phyloP scores from a whole-genome alignment of 2,888 invertebrate species.

The Papilio elwesi region DNA sequence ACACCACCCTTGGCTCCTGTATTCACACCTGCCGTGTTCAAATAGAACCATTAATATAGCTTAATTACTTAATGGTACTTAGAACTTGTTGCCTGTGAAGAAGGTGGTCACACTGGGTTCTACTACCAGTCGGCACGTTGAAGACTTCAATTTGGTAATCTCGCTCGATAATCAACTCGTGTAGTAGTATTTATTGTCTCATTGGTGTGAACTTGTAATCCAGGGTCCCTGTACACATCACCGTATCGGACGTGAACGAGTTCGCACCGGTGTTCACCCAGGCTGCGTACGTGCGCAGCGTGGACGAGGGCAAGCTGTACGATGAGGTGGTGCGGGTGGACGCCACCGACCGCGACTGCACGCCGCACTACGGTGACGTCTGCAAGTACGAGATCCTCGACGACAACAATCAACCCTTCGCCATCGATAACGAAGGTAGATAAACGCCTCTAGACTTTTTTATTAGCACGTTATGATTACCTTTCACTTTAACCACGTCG shows the following conservation, averaged over 20 bases:
- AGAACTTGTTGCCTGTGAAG: background rate
- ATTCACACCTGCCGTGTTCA: background rate
- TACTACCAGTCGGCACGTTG: too few species aligned
- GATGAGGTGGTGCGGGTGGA: slow-evolving; percentile 95
- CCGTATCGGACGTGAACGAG: slow-evolving; percentile 98
- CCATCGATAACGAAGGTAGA: slow-evolving; percentile 94
- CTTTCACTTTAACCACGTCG: too few species aligned
- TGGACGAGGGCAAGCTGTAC: slow-evolving; percentile 95
- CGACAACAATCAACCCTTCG: slow-evolving; percentile 88
- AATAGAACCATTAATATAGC: background rate
- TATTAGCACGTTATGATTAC: too few species aligned
- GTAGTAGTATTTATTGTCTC: too few species aligned
- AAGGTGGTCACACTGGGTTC: too few species aligned
- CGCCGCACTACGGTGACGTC: slow-evolving; percentile 97
- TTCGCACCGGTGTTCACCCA: slow-evolving; percentile 96
- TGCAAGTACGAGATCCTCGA: slow-evolving; percentile 99
- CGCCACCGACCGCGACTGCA: slow-evolving; percentile 97
- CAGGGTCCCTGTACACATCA: slow-evolving; percentile 96
- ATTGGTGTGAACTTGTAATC: background rate
- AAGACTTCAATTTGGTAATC: too few species aligned
- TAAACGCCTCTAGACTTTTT: too few species aligned
- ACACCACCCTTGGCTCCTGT: background rate
- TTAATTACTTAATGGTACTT: too few species aligned
- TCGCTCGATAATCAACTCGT: too few species aligned
- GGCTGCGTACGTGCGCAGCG: slow-evolving; percentile 93